Evolutionary conservation across 2,888 invertebrate genomes (phyloP).

Genomic region (Cryptus armator): DNA sequence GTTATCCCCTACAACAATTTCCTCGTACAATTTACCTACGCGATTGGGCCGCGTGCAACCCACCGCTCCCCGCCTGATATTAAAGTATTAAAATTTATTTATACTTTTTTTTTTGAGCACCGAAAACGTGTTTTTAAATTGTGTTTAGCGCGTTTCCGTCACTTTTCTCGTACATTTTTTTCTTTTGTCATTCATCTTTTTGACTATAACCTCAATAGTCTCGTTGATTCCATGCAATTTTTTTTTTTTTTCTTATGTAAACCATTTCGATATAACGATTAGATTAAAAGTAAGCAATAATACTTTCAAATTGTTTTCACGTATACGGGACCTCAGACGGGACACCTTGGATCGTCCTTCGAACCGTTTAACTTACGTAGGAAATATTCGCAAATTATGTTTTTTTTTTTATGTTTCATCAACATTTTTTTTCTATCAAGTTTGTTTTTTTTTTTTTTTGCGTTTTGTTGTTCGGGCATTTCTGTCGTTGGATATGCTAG

Average conservation of each 20-base stretch:
- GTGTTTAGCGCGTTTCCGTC: slow-evolving; percentile 26
- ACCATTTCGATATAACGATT: slow-evolving; percentile 76
- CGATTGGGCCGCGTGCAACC: slow-evolving; percentile 17
- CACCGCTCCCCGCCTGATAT: slow-evolving; percentile 48
- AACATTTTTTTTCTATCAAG: not conserved
- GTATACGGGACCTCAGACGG: slow-evolving; percentile 57
- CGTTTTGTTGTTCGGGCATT: not conserved
- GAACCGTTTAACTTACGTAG: slow-evolving; percentile 47
- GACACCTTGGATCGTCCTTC: slow-evolving; percentile 30
- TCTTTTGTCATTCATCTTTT: not conserved
- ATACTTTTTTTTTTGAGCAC: slow-evolving; percentile 73
- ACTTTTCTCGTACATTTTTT: not conserved
- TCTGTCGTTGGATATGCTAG: slow-evolving; percentile 14
- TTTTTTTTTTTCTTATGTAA: slow-evolving; percentile 69
- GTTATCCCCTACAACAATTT: not conserved
- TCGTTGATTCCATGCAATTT: slow-evolving; percentile 40
- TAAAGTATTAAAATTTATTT: slow-evolving; percentile 70
- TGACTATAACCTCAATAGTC: not conserved
- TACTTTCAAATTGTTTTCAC: slow-evolving; percentile 83
- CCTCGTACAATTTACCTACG: slow-evolving; percentile 16
- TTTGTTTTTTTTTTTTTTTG: not conserved
- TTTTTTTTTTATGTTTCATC: slow-evolving; percentile 26
- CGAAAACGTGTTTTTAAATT: slow-evolving; percentile 65
- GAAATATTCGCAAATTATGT: slow-evolving; percentile 51
- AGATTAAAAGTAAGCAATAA: slow-evolving; percentile 82